These are phyloP conservation scores for Sardina pilchardus DNA, from an alignment of 2,113 vertebrate species.

Conservation along the genomic window DNA sequence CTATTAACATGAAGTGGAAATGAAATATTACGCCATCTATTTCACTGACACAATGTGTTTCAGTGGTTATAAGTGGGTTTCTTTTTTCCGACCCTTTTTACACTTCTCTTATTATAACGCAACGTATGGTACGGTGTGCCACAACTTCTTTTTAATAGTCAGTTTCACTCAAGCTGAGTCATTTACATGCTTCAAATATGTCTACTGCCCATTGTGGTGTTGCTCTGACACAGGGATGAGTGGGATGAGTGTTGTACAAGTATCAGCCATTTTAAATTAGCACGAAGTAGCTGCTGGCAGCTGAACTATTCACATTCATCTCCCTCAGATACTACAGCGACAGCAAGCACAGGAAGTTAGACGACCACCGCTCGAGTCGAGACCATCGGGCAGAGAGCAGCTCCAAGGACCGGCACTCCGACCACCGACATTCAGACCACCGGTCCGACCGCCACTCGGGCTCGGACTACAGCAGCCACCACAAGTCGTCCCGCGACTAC, in stretches of 20 bases:
- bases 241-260: background rate
- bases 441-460: constrained; percentile 78
- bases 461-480: constrained; percentile 78
- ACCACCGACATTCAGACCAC: constrained; percentile 83
- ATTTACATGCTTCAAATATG: background rate
- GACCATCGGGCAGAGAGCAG: constrained; percentile 85
- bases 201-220: background rate
- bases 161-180: background rate
- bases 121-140: background rate
- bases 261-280: background rate
- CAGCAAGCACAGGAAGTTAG: constrained; percentile 89
- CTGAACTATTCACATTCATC: background rate
- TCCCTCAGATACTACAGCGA: constrained; percentile 86
- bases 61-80: too few species aligned
- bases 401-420: constrained; percentile 82
- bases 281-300: background rate
- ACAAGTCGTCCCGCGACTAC: constrained; percentile 86
- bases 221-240: background rate
- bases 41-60: background rate
- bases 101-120: background rate
- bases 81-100: background rate
- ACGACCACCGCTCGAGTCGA: constrained; percentile 84
- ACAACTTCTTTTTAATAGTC: background rate
- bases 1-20: background rate
- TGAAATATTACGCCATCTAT: background rate